Conservation (phyloP, 2,113 vertebrate genomes). For the Dunckerocampus dactyliophorus region DNA sequence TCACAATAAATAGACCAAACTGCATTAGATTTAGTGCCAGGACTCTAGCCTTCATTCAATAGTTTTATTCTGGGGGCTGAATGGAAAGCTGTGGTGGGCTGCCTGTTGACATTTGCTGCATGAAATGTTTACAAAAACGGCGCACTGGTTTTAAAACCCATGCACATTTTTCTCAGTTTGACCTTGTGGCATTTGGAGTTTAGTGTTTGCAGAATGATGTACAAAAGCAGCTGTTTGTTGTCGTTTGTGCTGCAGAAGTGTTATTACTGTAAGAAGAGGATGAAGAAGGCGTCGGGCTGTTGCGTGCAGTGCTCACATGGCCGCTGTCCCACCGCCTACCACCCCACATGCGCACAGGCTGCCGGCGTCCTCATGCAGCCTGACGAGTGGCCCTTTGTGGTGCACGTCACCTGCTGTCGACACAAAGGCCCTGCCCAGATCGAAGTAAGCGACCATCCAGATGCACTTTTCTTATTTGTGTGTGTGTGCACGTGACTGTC, state of each 20-base stretch:
- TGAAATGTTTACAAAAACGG: neutral
- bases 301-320: conserved; percentile 97
- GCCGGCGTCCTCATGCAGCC: conserved; percentile 96
- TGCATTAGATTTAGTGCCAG: no score
- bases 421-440: conserved; percentile 86
- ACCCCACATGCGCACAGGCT: conserved; percentile 93
- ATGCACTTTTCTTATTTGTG: neutral
- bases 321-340: conserved; percentile 94
- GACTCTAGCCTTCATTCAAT: no score
- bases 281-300: conserved; percentile 90
- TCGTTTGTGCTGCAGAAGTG: conserved; percentile 78
- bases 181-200: neutral
- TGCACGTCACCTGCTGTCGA: conserved; percentile 93
- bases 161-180: no score
- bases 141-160: neutral
- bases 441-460: conserved; percentile 73
- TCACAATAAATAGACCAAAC: no score
- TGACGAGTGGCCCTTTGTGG: conserved; percentile 95
- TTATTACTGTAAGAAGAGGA: conserved; percentile 92
- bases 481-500: no score
- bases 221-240: no score
- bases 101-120: neutral
- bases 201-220: neutral
- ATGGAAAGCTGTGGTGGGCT: no score
- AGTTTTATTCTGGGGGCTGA: no score